Evolutionary conservation across 2,113 vertebrate species (phyloP).

Genomic region (Siphamia tubifer): DNA sequence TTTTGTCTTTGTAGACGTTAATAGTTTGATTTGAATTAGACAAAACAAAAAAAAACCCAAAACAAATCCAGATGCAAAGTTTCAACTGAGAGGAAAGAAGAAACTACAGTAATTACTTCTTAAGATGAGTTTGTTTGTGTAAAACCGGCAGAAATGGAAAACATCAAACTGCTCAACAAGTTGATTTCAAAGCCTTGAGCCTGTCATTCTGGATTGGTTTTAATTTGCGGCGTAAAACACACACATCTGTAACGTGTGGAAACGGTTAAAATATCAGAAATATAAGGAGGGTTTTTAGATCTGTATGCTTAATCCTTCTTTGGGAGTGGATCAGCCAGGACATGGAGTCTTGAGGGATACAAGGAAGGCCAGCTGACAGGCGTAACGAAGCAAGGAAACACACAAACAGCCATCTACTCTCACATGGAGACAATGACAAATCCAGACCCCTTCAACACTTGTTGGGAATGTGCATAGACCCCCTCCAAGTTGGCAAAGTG

Average conservation of each 20-base stretch:
- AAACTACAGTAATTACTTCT: neutral
- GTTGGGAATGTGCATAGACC: conserved; percentile 19
- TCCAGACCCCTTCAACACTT: conserved; percentile 53
- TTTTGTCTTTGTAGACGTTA: too few species aligned
- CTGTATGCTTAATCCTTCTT: conserved; percentile 1
- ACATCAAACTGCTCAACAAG: neutral
- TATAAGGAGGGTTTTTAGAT: neutral
- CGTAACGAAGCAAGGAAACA: conserved; percentile 3
- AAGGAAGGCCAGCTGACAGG: conserved; percentile 28
- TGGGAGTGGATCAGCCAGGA: conserved; percentile 24
- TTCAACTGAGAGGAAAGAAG: too few species aligned
- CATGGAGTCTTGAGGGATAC: conserved; percentile 18
- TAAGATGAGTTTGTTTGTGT: neutral
- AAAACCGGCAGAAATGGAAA: neutral
- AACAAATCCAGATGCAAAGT: neutral
- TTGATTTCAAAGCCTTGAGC: neutral
- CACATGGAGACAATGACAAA: conserved; percentile 39
- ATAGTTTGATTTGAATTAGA: neutral
- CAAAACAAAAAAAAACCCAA: neutral
- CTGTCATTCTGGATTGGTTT: neutral
- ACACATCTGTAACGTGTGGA: neutral
- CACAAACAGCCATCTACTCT: neutral
- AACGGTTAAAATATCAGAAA: conserved; percentile 10
- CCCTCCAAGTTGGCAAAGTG: conserved; percentile 21
- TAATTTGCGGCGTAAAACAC: neutral